Evolutionary conservation across 1,140 invertebrate genomes (phyloP).

Genomic region (Pentalonia nigronervosa): DNA sequence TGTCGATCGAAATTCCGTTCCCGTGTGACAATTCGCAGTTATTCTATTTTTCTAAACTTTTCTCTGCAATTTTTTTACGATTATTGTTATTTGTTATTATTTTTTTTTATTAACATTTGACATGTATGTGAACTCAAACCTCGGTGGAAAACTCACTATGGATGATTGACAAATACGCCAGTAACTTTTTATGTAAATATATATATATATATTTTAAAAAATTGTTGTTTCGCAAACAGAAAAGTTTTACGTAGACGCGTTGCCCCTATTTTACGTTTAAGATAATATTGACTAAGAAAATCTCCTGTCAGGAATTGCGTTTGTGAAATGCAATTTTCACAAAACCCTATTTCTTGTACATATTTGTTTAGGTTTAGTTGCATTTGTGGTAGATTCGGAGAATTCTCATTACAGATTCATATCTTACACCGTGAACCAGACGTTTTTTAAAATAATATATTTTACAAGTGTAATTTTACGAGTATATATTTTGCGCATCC

Average conservation of each 20-base stretch:
- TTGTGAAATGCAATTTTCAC: slow-evolving; percentile 10
- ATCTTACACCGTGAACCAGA: background rate
- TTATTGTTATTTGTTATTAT: slow-evolving; percentile 4
- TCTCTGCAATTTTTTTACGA: background rate
- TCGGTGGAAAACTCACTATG: slow-evolving; percentile 6
- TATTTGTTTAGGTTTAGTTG: slow-evolving; percentile 23
- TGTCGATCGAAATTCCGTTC: background rate
- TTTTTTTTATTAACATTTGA: slow-evolving; percentile 37
- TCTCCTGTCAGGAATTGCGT: slow-evolving; percentile 4
- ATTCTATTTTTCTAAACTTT: slow-evolving; percentile 22
- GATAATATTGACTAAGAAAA: slow-evolving; percentile 37
- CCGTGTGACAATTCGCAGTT: slow-evolving; percentile 11
- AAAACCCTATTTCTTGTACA: background rate
- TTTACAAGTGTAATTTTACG: background rate
- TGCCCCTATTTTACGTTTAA: background rate
- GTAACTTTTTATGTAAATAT: background rate
- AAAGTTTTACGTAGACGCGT: background rate
- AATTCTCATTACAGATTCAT: background rate
- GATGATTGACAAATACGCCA: slow-evolving; percentile 37
- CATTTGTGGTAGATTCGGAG: background rate
- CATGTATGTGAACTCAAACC: slow-evolving; percentile 21
- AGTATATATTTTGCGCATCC: background rate
- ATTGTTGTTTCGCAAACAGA: slow-evolving; percentile 10
- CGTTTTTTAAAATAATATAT: background rate
- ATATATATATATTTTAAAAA: background rate